Conservation (phyloP, 2,888 invertebrate genomes). For the Zaprionus lineosus region DNA sequence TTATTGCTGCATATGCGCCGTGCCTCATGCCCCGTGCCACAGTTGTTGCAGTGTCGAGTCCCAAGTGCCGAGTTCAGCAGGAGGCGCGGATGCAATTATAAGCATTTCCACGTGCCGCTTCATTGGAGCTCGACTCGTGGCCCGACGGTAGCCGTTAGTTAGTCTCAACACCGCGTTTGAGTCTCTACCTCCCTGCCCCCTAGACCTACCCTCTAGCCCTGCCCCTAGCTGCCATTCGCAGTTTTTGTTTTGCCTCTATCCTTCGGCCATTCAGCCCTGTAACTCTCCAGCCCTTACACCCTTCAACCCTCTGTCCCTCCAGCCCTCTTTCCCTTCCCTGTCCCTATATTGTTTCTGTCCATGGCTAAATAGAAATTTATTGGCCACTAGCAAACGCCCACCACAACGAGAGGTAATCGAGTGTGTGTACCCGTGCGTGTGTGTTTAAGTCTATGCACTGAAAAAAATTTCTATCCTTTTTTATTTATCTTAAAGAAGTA, state of each 20-base stretch:
- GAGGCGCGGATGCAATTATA: slow-evolving; percentile 74
- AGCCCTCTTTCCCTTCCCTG: not conserved
- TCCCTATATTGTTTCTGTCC: slow-evolving; percentile 26
- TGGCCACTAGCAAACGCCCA: slow-evolving; percentile 66
- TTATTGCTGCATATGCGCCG: slow-evolving; percentile 65
- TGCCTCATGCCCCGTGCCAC: too few species aligned
- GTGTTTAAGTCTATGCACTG: slow-evolving; percentile 33
- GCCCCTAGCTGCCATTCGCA: not conserved
- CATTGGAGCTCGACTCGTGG: slow-evolving; percentile 57
- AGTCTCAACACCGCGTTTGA: slow-evolving; percentile 11
- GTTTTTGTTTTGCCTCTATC: too few species aligned
- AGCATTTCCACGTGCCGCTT: slow-evolving; percentile 78
- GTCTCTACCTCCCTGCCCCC: not conserved
- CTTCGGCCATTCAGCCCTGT: too few species aligned
- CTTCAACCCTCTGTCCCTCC: not conserved
- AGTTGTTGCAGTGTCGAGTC: too few species aligned
- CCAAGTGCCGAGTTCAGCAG: too few species aligned
- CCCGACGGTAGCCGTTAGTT: slow-evolving; percentile 54
- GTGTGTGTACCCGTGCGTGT: slow-evolving; percentile 6
- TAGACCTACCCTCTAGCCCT: not conserved
- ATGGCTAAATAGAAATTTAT: slow-evolving; percentile 73
- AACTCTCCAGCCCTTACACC: too few species aligned
- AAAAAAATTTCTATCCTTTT: slow-evolving; percentile 13
- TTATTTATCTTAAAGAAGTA: too few species aligned
- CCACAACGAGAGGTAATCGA: slow-evolving; percentile 39